A percentile compares a stretch with the other conserved stretches of the same genome.
These are phyloP conservation scores for Arctocebus calabarensis DNA, from an alignment of 2,797 vertebrate genomes.

Conservation along the genomic window DNA sequence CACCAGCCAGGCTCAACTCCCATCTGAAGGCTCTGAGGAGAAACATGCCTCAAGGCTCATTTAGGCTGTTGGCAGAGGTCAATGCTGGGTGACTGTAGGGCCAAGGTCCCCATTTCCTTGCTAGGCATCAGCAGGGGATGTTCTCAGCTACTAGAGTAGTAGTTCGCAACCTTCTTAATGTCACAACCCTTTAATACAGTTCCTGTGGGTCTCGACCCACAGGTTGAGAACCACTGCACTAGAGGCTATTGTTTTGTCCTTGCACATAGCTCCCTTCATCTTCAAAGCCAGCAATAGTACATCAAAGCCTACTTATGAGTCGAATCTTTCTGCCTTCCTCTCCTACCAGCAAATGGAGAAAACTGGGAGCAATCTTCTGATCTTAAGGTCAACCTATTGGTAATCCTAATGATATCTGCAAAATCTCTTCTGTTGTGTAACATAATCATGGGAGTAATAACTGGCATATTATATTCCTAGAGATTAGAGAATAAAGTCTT, in stretches of 20 bases:
- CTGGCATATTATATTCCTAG: neutral
- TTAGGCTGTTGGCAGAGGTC: neutral
- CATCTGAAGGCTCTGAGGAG: neutral
- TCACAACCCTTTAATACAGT: too few species aligned
- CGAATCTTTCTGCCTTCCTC: neutral
- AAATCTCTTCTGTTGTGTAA: neutral
- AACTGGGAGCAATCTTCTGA: neutral
- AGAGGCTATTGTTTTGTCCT: neutral
- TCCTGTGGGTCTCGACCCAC: too few species aligned
- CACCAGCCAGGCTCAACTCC: too few species aligned
- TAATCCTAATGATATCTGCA: neutral
- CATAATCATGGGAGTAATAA: neutral
- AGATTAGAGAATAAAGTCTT: neutral
- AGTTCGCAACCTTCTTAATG: too few species aligned
- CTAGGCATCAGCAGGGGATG: neutral
- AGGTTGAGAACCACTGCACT: too few species aligned
- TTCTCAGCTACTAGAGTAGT: too few species aligned
- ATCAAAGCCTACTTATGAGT: neutral
- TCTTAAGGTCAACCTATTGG: neutral
- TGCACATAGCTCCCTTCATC: rapidly evolving
- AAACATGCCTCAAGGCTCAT: too few species aligned
- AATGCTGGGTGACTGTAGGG: neutral
- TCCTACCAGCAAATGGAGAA: neutral
- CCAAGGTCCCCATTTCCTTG: neutral
- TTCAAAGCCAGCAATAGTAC: neutral